Percentiles rank a stretch among this genome's conserved stretches.
These are phyloP conservation scores for Umimayanthus kanabou DNA, from an alignment of 92 coral and sea anemone genomes.

Conservation along the genomic window DNA sequence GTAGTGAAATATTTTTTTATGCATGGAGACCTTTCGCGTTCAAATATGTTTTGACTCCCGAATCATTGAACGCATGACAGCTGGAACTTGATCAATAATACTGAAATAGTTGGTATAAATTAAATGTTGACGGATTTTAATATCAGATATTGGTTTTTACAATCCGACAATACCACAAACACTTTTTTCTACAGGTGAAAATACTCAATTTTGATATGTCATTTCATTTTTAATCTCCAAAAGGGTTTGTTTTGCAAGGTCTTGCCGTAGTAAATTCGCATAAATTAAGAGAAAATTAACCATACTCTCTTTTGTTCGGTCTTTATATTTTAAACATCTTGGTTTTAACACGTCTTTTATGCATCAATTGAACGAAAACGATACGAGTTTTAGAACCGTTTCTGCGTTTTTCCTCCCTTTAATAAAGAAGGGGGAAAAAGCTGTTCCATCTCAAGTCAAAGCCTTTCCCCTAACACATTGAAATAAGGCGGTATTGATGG, in stretches of 20 bases:
- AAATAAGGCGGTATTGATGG: not conserved
- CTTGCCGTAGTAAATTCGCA: not conserved
- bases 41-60: slow-evolving; percentile 3
- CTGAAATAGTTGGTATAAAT: not conserved
- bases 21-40: not conserved
- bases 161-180: not conserved
- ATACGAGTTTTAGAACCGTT: not conserved
- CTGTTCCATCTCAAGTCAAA: not conserved
- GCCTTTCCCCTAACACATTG: too few relatives aligned
- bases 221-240: not conserved
- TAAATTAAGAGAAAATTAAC: not conserved
- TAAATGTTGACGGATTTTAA: not conserved
- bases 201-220: not conserved
- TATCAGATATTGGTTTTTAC: not conserved
- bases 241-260: not conserved
- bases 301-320: not conserved
- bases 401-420: not conserved
- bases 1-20: not conserved
- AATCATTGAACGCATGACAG: not conserved
- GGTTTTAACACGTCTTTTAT: not conserved
- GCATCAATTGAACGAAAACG: not conserved
- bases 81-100: not conserved
- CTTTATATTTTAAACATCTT: not conserved
- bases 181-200: not conserved
- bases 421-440: not conserved